These are phyloP conservation scores for Columba janthina DNA, from an alignment of 2,113 vertebrate species.

Conservation along the genomic window DNA sequence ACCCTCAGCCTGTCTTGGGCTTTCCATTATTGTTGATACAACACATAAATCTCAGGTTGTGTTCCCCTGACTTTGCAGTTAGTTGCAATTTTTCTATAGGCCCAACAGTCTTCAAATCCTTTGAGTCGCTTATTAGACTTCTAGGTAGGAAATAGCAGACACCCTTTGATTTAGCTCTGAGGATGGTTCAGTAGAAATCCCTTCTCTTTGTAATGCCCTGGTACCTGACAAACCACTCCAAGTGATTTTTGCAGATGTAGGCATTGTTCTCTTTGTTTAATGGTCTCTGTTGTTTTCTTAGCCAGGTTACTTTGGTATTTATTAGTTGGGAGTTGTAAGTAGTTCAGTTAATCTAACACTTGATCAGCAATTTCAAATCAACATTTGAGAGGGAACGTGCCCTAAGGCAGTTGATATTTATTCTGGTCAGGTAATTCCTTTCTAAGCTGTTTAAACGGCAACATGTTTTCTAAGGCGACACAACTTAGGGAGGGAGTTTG, in stretches of 20 bases:
- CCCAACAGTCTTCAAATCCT: conserved; percentile 47
- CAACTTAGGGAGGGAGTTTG: not conserved
- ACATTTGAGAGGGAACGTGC: conserved; percentile 6
- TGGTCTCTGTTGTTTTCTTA: conserved; percentile 28
- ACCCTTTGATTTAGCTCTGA: not conserved
- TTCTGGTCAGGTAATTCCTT: conserved; percentile 57
- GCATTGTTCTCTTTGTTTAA: conserved; percentile 41
- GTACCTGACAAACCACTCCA: not conserved
- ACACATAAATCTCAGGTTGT: conserved; percentile 57
- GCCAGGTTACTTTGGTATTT: conserved; percentile 35
- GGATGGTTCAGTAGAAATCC: not conserved
- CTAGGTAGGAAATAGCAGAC: conserved; percentile 37
- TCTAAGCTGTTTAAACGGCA: conserved; percentile 48
- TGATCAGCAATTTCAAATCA: conserved; percentile 50
- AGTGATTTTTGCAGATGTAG: not conserved
- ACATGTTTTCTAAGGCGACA: not conserved
- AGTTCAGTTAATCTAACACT: conserved; percentile 51
- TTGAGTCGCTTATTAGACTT: conserved; percentile 12
- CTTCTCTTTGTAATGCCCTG: not conserved
- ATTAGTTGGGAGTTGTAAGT: conserved; percentile 59
- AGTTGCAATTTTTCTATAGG: conserved; percentile 31
- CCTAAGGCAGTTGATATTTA: conserved; percentile 47
- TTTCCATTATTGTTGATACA: conserved; percentile 54
- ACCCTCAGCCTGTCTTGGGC: conserved; percentile 23
- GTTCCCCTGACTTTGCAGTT: conserved; percentile 46